Evolutionary conservation across 2,113 vertebrate genomes (phyloP), one percentile per base, ranked within the genome.

Genomic region (Engystomops pustulosus): DNA sequence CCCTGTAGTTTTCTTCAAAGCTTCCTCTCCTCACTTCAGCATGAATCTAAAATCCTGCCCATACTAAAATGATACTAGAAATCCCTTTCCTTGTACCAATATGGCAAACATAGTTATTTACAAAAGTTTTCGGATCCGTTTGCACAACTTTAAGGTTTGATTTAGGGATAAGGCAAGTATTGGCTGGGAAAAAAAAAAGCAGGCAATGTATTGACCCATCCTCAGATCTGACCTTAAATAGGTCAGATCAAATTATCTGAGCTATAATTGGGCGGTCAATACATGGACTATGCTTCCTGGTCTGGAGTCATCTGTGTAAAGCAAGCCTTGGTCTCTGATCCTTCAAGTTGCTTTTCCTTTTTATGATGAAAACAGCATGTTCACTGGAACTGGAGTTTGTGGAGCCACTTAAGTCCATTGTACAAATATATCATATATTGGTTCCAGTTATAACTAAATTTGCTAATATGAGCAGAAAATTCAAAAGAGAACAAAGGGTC

Each of bases 41-140:
- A 95, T 95, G 93, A 93, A 84, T 89, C 91, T 90, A 88, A 92
- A 86, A 89, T 92, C 91, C 90, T 91, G 89, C 89, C 91, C 88
- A 87, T 94, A 95, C 94, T 95, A 95, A 95, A 94, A 94, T 89
- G 89, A 91, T 93, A 86, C 90, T 86, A 85, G 88, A 88, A 90
- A 93, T 85, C 92, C 90, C 86, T 94, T 76, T 92, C 93, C 87
- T 91, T 92, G 94, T 95, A 95, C 94, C 94, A 95, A 94, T 93
- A 91, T 94, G 94, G 94, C 93, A 93, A 85, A 91, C 86, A 91
- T 82, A 75, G 34, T 88, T 89, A 88, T 87, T 89, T 23, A 41
- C 36, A 47, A 14, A 51, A 51, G 1, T 30, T 67, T 36, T 67
- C 34, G 30, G 32, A 67, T 18, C 62, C 36, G 15, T 67, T 67